Base-by-base conservation (phyloP, 1,140 invertebrate species). In the Gerris buenoi region DNA sequence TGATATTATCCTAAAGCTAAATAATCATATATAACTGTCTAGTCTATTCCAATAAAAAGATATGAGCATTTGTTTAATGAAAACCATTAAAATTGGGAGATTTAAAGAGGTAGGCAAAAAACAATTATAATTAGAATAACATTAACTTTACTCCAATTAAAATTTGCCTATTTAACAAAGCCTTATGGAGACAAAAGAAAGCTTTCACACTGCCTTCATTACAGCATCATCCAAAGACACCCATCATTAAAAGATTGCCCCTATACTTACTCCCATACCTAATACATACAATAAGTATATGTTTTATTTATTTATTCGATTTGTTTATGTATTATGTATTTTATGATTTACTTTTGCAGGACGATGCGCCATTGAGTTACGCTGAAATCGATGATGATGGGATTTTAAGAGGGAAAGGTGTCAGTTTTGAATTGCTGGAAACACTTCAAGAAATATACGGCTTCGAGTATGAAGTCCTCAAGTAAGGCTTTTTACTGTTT, bases 381-480 rank as follows among this genome's bases (percentile, higher is more conserved):
- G 77, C 79, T 0, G 72, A 76, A 23, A 72, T 59, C 65, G 67
- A 75, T n/a, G 74, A 72, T 23, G 84, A 86, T 75, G 84, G 82
- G 1, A 82, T 74, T 0, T 66, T 82, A 0, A 68, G 79, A 0
- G 88, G 87, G 0, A 75, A 71, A 5, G 89, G 89, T 2, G 83
- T 88, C 15, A 86, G 87, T 0, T 90, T 90, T 73, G 78, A 85
- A 33, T 76, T 91, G 28, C 74, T 92, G 0, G 74, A 88, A n/a
- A 81, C 88, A 22, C 76, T 91, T 1, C 79, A 80, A 58, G 69
- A 83, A 60, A 85, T 84, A 73, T 86, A 84, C 68, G 86, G 87
- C 68, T 90, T 91, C 65, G 87, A 84, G 0, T 90, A 87, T 67
- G 82, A 83, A 10, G 79, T 90, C 0, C 72, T 85, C 0, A 70